Percentiles rank a stretch among this genome's conserved stretches.
phyloP scores from a whole-genome alignment of 2,797 vertebrate genomes.

The Morelia viridis region DNA sequence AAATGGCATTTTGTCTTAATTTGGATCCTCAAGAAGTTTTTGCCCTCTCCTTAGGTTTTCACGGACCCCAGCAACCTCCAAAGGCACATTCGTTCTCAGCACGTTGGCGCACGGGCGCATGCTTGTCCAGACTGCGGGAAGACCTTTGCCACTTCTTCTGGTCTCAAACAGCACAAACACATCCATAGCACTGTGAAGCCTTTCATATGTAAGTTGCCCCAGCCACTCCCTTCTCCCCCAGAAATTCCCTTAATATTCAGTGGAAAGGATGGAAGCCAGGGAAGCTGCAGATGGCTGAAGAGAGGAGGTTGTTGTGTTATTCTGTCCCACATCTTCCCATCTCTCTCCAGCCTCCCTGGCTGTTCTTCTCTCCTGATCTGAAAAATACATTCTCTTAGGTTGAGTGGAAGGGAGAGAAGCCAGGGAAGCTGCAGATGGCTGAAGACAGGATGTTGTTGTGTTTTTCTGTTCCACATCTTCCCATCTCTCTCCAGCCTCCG shows the following conservation, averaged over 20 bases:
- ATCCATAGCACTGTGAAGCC: constrained; percentile 99
- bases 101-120: constrained; percentile 93
- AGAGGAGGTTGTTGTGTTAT: too few species aligned
- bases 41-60: constrained; percentile 82
- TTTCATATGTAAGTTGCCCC: constrained; percentile 95
- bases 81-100: constrained; percentile 97
- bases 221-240: constrained; percentile 57
- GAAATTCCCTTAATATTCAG: neutral
- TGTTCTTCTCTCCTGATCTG: too few species aligned
- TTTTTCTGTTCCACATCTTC: too few species aligned
- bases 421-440: too few species aligned
- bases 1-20: rapidly evolving
- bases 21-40: neutral
- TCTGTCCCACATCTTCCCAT: too few species aligned
- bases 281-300: neutral
- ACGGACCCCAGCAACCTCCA: constrained; percentile 99
- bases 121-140: constrained; percentile 98
- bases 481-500: too few species aligned
- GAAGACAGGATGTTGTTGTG: too few species aligned
- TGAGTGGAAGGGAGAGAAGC: too few species aligned
- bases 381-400: too few species aligned
- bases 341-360: too few species aligned
- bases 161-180: constrained; percentile 99
- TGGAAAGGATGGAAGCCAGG: neutral
- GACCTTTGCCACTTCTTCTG: constrained; percentile 97